These are phyloP conservation scores for Dermochelys coriacea DNA, from an alignment of 2,797 vertebrate species.

Conservation along the genomic window DNA sequence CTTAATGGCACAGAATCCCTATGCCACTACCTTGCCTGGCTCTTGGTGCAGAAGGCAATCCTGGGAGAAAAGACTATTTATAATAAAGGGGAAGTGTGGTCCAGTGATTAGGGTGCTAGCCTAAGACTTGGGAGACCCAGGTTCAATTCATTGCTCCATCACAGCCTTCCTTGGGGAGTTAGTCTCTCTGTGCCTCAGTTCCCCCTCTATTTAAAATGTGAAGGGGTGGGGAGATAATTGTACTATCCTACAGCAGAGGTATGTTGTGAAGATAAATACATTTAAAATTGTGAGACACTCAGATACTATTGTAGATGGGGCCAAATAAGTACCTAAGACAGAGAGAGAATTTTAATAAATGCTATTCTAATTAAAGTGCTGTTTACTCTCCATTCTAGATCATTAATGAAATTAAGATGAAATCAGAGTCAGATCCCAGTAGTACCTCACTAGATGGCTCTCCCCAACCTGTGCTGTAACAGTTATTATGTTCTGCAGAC, in stretches of 20 bases:
- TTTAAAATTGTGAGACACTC: not conserved
- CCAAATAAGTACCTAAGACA: not conserved
- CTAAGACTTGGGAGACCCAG: not conserved
- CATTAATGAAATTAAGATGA: not conserved
- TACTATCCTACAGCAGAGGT: not conserved
- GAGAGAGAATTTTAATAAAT: not conserved
- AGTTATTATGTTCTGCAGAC: not conserved
- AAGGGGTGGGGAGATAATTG: too few species aligned
- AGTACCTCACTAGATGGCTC: not conserved
- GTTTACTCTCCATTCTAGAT: not conserved
- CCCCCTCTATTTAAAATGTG: not conserved
- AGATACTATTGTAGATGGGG: not conserved
- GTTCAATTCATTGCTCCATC: not conserved
- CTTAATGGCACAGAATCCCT: not conserved
- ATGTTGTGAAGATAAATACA: not conserved
- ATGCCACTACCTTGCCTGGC: not conserved
- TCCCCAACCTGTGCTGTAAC: not conserved
- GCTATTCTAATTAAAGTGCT: not conserved
- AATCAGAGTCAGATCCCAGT: not conserved
- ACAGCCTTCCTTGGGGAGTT: not conserved
- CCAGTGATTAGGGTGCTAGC: not conserved
- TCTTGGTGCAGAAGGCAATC: not conserved
- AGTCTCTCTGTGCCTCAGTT: not conserved
- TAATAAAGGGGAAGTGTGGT: not conserved
- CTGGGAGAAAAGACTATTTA: not conserved